These are phyloP conservation scores for Empidonax traillii DNA, from an alignment of 2,113 vertebrate species.

Conservation along the genomic window DNA sequence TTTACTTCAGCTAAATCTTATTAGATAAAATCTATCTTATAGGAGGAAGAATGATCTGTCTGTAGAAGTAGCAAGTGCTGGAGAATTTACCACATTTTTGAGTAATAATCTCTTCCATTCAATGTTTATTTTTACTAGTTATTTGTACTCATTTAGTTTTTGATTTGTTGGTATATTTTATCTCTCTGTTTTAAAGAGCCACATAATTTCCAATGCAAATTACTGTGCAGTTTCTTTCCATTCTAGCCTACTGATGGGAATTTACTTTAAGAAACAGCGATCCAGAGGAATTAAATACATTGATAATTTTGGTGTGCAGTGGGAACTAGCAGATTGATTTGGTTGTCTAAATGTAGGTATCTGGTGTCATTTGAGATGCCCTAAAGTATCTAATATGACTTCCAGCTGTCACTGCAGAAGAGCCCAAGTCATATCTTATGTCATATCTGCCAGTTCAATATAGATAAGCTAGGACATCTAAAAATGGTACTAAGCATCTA, in stretches of 20 bases:
- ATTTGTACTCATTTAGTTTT: not conserved
- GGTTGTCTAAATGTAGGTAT: not conserved
- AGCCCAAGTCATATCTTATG: not conserved
- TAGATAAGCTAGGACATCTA: not conserved
- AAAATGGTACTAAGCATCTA: not conserved
- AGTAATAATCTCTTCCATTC: not conserved
- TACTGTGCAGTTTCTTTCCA: not conserved
- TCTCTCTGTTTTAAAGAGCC: not conserved
- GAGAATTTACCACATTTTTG: not conserved
- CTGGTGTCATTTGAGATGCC: not conserved
- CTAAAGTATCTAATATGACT: not conserved
- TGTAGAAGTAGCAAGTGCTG: not conserved
- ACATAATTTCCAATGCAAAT: not conserved
- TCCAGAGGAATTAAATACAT: not conserved
- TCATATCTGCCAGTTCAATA: not conserved
- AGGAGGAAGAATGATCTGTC: not conserved
- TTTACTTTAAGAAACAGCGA: not conserved
- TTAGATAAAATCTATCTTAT: not conserved
- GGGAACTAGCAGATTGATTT: not conserved
- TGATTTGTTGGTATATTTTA: not conserved
- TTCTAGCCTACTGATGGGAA: not conserved
- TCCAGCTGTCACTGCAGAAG: conserved; percentile 1
- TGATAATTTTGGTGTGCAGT: not conserved
- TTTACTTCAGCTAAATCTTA: not conserved
- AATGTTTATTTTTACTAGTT: not conserved